Evolutionary conservation across 64 coral and sea anemone genomes (phyloP), one percentile per base, ranked within the genome.

Genomic region (Actinia tenebrosa): DNA sequence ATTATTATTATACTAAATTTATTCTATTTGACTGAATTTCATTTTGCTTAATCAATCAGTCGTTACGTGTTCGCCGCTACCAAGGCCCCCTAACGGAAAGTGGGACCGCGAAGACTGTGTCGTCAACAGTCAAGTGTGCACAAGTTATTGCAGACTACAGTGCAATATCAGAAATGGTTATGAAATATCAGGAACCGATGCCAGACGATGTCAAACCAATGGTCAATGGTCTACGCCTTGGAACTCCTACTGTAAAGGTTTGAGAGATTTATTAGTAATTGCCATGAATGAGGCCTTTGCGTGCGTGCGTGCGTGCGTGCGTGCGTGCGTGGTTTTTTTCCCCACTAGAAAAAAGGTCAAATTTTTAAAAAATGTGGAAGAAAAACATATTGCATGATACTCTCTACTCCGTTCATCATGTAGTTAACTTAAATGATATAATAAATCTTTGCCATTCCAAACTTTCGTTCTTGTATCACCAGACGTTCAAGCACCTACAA

Each of bases 171-270:
- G 89, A 3, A 79, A 89, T 78, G 97, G 97, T 14, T 99, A 83
- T 58, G 69, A 92, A 44, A 45, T 92, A 44, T 46, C 78, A 80
- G 97, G 97, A 16, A 85, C 90, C 25, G 54, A 17, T 43, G 6
- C 50, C n/a, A 55, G 89, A 83, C 55, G 86, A 37, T 26, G 87
- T 69, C 56, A 88, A 75, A 54, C 90, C 61, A 86, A 22, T 90
- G 88, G 93, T 84, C 86, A 95, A 54, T 99, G 97, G 97, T 86
- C 84, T 27, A 90, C 81, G 42, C 90, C 93, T 53, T 99, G 93
- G 93, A 89, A 23, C 37, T 87, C 93, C 5, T 93, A 95, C 55
- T 99, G 97, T 62, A 95, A 99, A 99, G 97, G 97, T 99, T 56
- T 23, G 69, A 75, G 25, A 5, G 10, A 4, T 17, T n/a, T 60